Conservation (phyloP, 2,113 vertebrate genomes). For the Boleophthalmus pectinirostris region DNA sequence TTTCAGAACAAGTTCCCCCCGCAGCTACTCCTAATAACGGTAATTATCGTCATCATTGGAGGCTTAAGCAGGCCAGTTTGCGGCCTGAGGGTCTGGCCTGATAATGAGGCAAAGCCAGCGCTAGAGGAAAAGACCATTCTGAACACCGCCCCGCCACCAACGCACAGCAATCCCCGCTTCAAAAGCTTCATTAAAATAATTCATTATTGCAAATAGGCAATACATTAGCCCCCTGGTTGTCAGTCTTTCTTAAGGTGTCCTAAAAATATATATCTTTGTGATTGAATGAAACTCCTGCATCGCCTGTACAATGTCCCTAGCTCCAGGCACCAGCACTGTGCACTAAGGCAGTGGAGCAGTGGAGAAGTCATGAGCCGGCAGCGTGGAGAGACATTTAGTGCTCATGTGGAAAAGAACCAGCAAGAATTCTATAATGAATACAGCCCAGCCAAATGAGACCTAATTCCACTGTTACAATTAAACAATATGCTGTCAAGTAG, state of each 20-base stretch:
- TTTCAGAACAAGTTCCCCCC: constrained; percentile 78
- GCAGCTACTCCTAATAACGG: constrained; percentile 82
- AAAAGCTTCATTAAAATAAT: constrained; percentile 81
- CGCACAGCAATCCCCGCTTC: constrained; percentile 63
- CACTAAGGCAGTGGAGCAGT: constrained; percentile 34
- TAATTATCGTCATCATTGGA: constrained; percentile 83
- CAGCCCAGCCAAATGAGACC: neutral
- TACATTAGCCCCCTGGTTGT: constrained; percentile 65
- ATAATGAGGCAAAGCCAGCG: constrained; percentile 73
- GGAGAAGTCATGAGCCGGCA: constrained; percentile 59
- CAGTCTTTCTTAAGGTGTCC: constrained; percentile 69
- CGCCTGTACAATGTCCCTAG: constrained; percentile 42
- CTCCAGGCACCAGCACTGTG: constrained; percentile 51
- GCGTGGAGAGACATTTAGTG: constrained; percentile 47
- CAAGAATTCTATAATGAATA: constrained; percentile 4
- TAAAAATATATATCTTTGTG: constrained; percentile 62
- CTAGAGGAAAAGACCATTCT: constrained; percentile 67
- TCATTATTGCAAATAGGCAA: constrained; percentile 78
- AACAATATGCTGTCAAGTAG: neutral
- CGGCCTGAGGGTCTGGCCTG: constrained; percentile 76
- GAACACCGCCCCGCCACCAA: constrained; percentile 68
- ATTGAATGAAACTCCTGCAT: constrained; percentile 66
- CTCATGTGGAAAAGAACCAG: constrained; percentile 2
- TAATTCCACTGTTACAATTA: neutral
- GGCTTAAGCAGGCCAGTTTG: constrained; percentile 80